Evolutionary conservation across 2,797 vertebrate species (phyloP), one percentile per base, ranked within the genome.

Genomic region (Phoebastria nigripes): DNA sequence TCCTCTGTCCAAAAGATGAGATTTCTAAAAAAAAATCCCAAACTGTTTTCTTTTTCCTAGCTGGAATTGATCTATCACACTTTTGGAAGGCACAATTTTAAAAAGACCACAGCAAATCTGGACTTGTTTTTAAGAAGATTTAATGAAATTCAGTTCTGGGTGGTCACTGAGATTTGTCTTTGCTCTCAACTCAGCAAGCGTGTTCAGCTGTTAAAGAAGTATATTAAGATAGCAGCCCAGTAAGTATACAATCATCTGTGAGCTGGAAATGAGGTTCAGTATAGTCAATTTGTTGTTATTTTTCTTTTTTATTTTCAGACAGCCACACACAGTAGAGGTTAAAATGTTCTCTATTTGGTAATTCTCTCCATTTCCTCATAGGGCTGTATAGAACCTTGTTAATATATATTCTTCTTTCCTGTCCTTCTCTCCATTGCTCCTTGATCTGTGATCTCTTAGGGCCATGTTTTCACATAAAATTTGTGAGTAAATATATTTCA

Each of bases 61-160:
- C 98, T 99, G 95, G 99, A 99, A 98, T 97, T 99, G 93, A 98
- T 99, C 97, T 99, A 99, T 95, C 99, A 99, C 98, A 99, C 99
- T 41, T 99, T 99, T 96, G 99, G 99, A 95, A 99, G 99, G 87
- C 99, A 99, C 89, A 98, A 99, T 83, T 98, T 99, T 96, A 99
- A 98, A 98, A 99, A 99, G 98, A 99, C 98, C 91, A 99, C 99
- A 0, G 99, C 99, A 95, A 99, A 99, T 98, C 98, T 99, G 98
- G 99, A 99, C 94, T 98, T 99, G 97, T 99, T 99, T 98, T 98
- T 99, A 93, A 98, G 98, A 96, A 98, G 99, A 97, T 99, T 99
- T 97, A 99, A 99, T 96, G 99, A 99, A 98, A 98, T 99, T 93
- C 99, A 99, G 98, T 99, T 99, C 90, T 99, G 99, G 99, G 99